These are phyloP conservation scores for Sapayoa aenigma DNA, from an alignment of 2,113 vertebrate species.

Conservation along the genomic window DNA sequence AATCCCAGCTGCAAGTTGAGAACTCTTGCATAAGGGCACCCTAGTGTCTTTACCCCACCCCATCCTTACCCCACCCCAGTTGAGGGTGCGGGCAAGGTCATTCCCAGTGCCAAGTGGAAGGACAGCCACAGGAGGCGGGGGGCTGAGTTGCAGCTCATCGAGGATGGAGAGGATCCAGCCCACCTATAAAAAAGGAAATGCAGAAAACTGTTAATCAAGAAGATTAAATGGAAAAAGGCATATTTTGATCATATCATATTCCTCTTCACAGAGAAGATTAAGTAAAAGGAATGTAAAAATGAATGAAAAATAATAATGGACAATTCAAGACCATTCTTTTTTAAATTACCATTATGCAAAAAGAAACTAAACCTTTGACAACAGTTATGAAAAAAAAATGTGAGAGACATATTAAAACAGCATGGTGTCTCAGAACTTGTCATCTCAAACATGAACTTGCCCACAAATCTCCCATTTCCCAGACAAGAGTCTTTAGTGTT, in stretches of 20 bases:
- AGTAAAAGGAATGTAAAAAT: background rate
- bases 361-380: background rate
- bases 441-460: background rate
- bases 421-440: background rate
- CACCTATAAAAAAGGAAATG: constrained; percentile 65
- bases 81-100: constrained; percentile 92
- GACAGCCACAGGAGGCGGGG: constrained; percentile 91
- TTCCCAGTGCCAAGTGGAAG: constrained; percentile 95
- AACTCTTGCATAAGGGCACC: accelerated
- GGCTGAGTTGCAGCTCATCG: constrained; percentile 79
- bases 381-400: background rate
- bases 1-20: background rate
- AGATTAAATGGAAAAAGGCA: background rate
- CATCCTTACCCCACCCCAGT: constrained; percentile 98
- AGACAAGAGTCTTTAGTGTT: background rate
- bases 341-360: background rate
- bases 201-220: background rate
- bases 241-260: background rate
- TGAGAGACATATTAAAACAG: background rate
- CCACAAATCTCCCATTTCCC: background rate
- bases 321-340: background rate
- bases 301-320: background rate
- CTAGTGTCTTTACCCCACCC: constrained; percentile 88
- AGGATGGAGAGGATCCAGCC: constrained; percentile 85
- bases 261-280: background rate